Conservation (phyloP, 2,888 invertebrate genomes). For the Aelia acuminata region DNA sequence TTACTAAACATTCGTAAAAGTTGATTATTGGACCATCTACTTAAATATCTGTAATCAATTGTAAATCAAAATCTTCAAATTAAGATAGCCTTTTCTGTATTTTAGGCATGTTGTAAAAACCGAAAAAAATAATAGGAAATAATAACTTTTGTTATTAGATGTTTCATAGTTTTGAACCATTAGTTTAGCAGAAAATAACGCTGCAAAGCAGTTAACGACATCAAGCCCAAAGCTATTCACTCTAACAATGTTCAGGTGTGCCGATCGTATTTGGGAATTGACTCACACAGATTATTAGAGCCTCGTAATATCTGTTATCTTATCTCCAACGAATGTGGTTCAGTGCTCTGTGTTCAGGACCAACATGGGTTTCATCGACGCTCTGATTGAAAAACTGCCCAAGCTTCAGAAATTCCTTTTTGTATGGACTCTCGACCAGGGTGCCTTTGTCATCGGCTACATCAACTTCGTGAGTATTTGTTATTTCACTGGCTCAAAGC, state of each 20-base stretch:
- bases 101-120: too few species aligned
- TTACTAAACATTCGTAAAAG: too few species aligned
- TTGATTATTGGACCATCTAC: too few species aligned
- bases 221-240: not conserved
- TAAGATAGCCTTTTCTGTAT: too few species aligned
- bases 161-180: too few species aligned
- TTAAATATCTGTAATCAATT: too few species aligned
- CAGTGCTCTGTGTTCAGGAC: not conserved
- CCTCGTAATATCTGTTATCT: conserved; percentile 16
- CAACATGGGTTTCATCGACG: not conserved
- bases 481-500: not conserved
- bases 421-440: not conserved
- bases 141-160: too few species aligned
- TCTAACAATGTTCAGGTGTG: not conserved
- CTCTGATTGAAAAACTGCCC: not conserved
- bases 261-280: not conserved
- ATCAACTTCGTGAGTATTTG: not conserved
- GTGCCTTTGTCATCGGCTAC: not conserved
- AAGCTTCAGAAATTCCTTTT: not conserved
- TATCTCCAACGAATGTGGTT: not conserved
- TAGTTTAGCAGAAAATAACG: too few species aligned
- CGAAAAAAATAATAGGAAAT: too few species aligned
- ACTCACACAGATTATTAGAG: not conserved
- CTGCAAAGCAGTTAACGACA: too few species aligned
- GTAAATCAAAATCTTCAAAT: too few species aligned